Evolutionary conservation across 2,113 vertebrate genomes (phyloP).

Genomic region (Phalacrocorax aristotelis): DNA sequence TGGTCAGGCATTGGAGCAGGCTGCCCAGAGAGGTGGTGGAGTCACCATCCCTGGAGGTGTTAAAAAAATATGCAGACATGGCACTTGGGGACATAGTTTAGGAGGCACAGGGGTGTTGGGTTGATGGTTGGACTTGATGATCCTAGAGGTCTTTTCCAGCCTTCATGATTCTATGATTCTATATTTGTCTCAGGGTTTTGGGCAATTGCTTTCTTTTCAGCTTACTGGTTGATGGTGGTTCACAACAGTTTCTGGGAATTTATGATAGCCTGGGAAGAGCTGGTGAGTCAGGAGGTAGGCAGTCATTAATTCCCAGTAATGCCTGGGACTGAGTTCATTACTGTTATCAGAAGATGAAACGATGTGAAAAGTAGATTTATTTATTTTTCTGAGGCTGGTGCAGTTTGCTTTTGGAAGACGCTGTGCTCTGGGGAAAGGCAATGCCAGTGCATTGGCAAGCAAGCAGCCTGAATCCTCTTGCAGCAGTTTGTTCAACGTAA

Average conservation of each 20-base stretch:
- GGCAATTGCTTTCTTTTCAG: neutral
- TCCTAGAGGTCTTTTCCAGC: too few relatives aligned
- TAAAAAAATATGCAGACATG: too few relatives aligned
- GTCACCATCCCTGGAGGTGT: too few relatives aligned
- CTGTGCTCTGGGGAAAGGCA: neutral
- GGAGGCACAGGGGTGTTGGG: too few relatives aligned
- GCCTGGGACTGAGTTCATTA: slow-evolving; percentile 40
- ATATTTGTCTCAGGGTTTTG: neutral
- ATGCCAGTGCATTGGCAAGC: neutral
- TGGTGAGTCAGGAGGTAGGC: slow-evolving; percentile 32
- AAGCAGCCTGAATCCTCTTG: neutral
- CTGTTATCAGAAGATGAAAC: slow-evolving; percentile 46
- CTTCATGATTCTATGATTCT: too few relatives aligned
- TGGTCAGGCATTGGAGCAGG: too few relatives aligned
- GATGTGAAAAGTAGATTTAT: slow-evolving; percentile 36
- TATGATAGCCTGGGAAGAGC: neutral
- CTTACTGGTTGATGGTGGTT: neutral
- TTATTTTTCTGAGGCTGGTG: slow-evolving; percentile 30
- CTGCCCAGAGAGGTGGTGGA: too few relatives aligned
- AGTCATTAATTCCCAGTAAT: slow-evolving; percentile 59
- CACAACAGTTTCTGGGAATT: neutral
- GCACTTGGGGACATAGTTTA: too few relatives aligned
- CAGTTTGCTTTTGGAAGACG: slow-evolving; percentile 10
- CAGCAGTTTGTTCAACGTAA: neutral
- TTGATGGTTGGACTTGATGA: too few relatives aligned